Base-by-base conservation (phyloP, 2,113 vertebrate genomes). In the Stigmatopora nigra region DNA sequence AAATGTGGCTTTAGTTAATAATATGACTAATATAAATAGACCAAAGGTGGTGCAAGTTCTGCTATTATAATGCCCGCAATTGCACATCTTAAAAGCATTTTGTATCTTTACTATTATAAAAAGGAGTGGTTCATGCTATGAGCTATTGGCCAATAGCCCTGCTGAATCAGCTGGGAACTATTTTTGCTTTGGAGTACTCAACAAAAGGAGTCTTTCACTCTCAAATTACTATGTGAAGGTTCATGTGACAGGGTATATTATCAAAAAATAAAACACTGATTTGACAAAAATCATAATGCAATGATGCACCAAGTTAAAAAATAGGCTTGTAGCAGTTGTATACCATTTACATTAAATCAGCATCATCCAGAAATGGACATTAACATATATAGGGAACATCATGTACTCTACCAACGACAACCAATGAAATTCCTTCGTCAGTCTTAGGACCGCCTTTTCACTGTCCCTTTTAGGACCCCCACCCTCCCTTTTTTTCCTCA, bases 401-500 rank as follows among this genome's bases (percentile, higher is more conserved):
- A 31, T 82, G 84, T 81, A 63, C 81, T 70, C 25, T 65, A 10
- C 11, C 3, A 1, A 10, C 16, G 58, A 20, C 62, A 71, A 61
- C 84, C 84, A 86, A 86, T 83, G 65, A 82, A 45, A 80, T n/a
- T 7, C 47, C 5, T 12, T 8, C 22, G 15, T 7, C 1, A 8
- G 16, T 64, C 63, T 64, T 64, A n/a, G 67, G 31, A 73, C 78
- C 64, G 44, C 82, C 78, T 70, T 41, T 22, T 49, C 15, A 14
- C 59, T 53, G 61, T 62, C 70, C 61, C 70, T 46, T 44, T 16
- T 35, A 13, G 11, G 2, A 4, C 15, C 22, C 22, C 9, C 38
- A 6, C 38, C 58, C 10, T n/a, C 10, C 36, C 36, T 16, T 41
- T 58, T 3, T 31, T 31, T n/a, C n/a, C 58, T 19, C 5, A 44